Base-by-base conservation (phyloP, 2,888 invertebrate species). In the Eilema griseolum region DNA sequence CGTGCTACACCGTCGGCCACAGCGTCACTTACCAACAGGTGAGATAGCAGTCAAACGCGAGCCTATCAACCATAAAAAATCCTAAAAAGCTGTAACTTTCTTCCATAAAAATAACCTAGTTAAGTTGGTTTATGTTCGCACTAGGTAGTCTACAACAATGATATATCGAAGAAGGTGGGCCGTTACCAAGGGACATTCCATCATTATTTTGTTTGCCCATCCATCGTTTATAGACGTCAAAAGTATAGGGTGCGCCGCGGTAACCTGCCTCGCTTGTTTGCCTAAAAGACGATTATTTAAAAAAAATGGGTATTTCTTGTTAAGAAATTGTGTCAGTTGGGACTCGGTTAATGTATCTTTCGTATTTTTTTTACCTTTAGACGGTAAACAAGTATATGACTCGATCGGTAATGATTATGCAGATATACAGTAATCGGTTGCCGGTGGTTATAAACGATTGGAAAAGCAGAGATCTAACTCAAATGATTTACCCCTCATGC, bases 191-290 rank as follows among this genome's bases (percentile, higher is more conserved):
- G 77, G 86, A 82, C 85, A 85, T 84, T 90, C 88, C 85, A 90
- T 91, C 90, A 89, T 88, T 85, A 86, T 77, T 90, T 90, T 90
- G 89, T 89, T 89, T 89, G 82, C 83, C 77, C 78, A 89, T 89
- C 88, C 89, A 89, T 91, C 90, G 88, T 87, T 90, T 88, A 89
- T 83, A 77, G 80, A 84, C 85, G 89, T 87, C 89, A 87, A 83
- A 87, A 85, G 80, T 82, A 77, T 73, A 79, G 80, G 90, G 88
- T 71, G 87, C 84, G 86, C 81, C 85, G 73, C 73, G 73, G 73
- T 76, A 82, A 78, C 67, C 81, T 71, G 70, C 77, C 76, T 75
- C 74, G 76, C 74, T 78, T 82, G 80, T 81, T 82, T 82, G 75
- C 71, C 72, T 73, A 77, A 76, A 80, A 79, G 81, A 73, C 78